These are phyloP conservation scores for Scaptomyza hsui DNA, from an alignment of 1,140 invertebrate species.

Conservation along the genomic window DNA sequence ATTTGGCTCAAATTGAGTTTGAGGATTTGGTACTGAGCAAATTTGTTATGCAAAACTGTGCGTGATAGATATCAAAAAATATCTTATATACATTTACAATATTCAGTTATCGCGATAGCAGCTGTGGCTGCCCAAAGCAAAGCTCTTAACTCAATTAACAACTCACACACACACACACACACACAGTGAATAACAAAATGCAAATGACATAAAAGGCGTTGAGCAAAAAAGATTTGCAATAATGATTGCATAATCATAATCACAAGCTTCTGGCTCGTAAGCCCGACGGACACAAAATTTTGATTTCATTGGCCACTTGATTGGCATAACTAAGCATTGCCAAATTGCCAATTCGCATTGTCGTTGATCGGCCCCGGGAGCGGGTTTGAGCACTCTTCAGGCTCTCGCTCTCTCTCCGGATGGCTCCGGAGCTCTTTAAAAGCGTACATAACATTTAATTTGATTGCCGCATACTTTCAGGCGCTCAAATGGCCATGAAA, in stretches of 20 bases:
- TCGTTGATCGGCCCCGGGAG: constrained; percentile 36
- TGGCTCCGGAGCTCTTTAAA: constrained; percentile 47
- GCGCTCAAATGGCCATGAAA: constrained; percentile 77
- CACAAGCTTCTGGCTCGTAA: constrained; percentile 34
- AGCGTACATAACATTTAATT: constrained; percentile 79
- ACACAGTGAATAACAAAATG: constrained; percentile 39
- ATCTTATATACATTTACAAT: constrained; percentile 32
- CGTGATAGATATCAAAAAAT: constrained; percentile 26
- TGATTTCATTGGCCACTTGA: constrained; percentile 61
- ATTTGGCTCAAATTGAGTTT: constrained; percentile 65
- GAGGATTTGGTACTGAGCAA: constrained; percentile 40
- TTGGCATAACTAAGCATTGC: constrained; percentile 48
- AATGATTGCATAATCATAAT: constrained; percentile 74
- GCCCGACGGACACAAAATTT: constrained; percentile 37
- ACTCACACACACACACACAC: not conserved
- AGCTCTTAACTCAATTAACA: constrained; percentile 69
- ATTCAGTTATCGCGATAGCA: constrained; percentile 45
- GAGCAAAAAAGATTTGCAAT: constrained; percentile 41
- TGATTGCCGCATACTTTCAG: constrained; percentile 76
- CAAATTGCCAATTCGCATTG: constrained; percentile 46
- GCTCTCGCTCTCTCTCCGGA: not conserved
- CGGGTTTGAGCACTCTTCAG: not conserved
- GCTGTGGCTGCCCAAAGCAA: constrained; percentile 30
- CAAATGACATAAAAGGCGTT: constrained; percentile 58
- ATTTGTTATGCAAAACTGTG: constrained; percentile 67